Evolutionary conservation across 2,888 invertebrate genomes (phyloP).

Genomic region (Bugula neritina): DNA sequence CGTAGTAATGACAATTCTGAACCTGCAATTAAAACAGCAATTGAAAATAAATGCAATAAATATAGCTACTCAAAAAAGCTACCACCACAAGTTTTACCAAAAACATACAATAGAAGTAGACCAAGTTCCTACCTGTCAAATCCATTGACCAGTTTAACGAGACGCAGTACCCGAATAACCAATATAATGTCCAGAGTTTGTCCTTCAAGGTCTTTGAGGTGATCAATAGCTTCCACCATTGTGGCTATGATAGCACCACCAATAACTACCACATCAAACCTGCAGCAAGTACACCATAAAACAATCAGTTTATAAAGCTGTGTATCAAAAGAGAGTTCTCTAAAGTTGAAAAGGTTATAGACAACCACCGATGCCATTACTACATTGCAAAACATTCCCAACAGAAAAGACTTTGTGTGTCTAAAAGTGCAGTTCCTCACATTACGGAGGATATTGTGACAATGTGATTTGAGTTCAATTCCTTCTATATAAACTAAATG

Average conservation of each 20-base stretch:
- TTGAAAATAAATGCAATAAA: background rate
- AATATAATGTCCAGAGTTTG: constrained; percentile 51
- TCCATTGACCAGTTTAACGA: constrained; percentile 54
- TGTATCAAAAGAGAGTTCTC: too few relatives aligned
- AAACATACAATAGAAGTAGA: background rate
- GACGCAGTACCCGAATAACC: constrained; percentile 54
- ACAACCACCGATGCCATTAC: too few relatives aligned
- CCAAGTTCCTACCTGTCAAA: constrained; percentile 45
- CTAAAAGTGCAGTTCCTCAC: too few relatives aligned
- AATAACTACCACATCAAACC: constrained; percentile 56
- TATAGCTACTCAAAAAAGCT: background rate
- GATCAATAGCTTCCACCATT: constrained; percentile 34
- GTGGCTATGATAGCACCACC: constrained; percentile 47
- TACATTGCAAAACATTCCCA: too few relatives aligned
- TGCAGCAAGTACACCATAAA: too few relatives aligned
- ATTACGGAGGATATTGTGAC: too few relatives aligned
- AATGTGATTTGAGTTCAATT: too few relatives aligned
- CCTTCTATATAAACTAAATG: too few relatives aligned
- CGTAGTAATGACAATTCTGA: constrained; percentile 54
- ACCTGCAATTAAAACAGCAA: constrained; percentile 42
- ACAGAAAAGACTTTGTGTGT: too few relatives aligned
- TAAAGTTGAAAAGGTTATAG: too few relatives aligned
- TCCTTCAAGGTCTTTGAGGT: constrained; percentile 26
- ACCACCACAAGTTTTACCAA: background rate
- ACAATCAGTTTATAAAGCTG: too few relatives aligned